Percentiles rank a stretch among this genome's conserved stretches.
Conservation (phyloP, 2,888 invertebrate genomes). For the Cybosia mesomella region DNA sequence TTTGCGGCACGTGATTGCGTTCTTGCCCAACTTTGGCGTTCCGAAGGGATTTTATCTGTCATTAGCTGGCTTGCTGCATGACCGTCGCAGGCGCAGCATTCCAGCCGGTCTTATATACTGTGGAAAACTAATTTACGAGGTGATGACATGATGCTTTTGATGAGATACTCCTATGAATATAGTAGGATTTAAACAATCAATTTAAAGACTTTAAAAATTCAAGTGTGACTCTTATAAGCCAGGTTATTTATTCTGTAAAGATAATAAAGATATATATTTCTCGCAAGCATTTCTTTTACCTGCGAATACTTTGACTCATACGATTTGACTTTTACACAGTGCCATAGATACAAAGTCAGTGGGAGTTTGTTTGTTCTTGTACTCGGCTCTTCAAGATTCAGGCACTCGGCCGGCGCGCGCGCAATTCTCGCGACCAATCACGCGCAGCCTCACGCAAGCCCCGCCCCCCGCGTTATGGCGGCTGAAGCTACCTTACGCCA, state of each 20-base stretch:
- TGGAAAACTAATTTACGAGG: conserved; percentile 24
- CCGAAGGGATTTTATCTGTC: conserved; percentile 75
- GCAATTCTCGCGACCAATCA: conserved; percentile 78
- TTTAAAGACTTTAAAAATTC: neutral
- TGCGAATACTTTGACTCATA: conserved; percentile 6
- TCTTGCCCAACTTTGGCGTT: conserved; percentile 69
- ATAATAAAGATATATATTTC: neutral
- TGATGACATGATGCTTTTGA: neutral
- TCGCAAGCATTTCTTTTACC: conserved; percentile 3
- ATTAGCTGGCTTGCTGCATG: conserved; percentile 71
- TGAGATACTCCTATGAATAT: neutral
- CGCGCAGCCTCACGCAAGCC: conserved; percentile 66
- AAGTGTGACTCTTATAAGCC: neutral
- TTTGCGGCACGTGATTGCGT: conserved; percentile 54
- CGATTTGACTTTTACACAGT: conserved; percentile 48
- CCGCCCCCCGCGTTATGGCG: conserved; percentile 82
- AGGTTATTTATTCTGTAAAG: neutral
- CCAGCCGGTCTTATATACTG: conserved; percentile 46
- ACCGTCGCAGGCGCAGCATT: conserved; percentile 58
- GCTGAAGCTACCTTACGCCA: conserved; percentile 78
- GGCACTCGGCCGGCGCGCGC: conserved; percentile 62
- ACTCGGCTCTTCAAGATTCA: conserved; percentile 59
- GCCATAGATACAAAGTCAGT: conserved; percentile 45
- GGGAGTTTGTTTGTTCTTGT: conserved; percentile 43
- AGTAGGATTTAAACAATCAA: neutral